These are phyloP conservation scores for Oegoconia quadripuncta DNA, from an alignment of 2,888 invertebrate genomes.

Conservation along the genomic window DNA sequence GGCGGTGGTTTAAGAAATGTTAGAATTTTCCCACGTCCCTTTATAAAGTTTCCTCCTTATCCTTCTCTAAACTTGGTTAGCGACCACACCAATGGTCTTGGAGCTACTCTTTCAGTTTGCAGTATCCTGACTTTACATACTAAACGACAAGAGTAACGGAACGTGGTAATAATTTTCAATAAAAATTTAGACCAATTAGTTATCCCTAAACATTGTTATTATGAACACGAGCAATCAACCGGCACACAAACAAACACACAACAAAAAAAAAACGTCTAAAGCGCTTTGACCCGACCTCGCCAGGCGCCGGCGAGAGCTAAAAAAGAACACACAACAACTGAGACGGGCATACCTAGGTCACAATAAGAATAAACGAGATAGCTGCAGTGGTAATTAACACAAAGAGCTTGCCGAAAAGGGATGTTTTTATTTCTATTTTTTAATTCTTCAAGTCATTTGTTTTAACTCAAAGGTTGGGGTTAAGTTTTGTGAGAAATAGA, in stretches of 20 bases:
- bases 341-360: constrained; percentile 23
- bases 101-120: too few species aligned
- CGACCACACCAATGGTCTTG: too few species aligned
- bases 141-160: too few species aligned
- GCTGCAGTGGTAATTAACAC: constrained; percentile 59
- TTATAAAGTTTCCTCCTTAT: too few species aligned
- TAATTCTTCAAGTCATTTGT: constrained; percentile 56
- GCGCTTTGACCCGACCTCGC: constrained; percentile 71
- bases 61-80: too few species aligned
- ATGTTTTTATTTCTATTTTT: constrained; percentile 46
- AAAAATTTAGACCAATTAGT: constrained; percentile 75
- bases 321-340: constrained; percentile 14
- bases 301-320: constrained; percentile 49
- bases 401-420: constrained; percentile 71
- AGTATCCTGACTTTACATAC: too few species aligned
- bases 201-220: constrained; percentile 70
- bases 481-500: constrained; percentile 55
- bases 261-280: constrained; percentile 52
- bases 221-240: constrained; percentile 62
- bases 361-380: constrained; percentile 24
- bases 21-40: too few species aligned
- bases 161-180: constrained; percentile 49
- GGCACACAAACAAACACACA: constrained; percentile 55
- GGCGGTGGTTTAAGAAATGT: too few species aligned
- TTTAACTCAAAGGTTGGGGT: constrained; percentile 43